A percentile compares a stretch with the other conserved stretches of the same genome.
phyloP scores from a whole-genome alignment of 2,797 vertebrate genomes.

The Menidia menidia region DNA sequence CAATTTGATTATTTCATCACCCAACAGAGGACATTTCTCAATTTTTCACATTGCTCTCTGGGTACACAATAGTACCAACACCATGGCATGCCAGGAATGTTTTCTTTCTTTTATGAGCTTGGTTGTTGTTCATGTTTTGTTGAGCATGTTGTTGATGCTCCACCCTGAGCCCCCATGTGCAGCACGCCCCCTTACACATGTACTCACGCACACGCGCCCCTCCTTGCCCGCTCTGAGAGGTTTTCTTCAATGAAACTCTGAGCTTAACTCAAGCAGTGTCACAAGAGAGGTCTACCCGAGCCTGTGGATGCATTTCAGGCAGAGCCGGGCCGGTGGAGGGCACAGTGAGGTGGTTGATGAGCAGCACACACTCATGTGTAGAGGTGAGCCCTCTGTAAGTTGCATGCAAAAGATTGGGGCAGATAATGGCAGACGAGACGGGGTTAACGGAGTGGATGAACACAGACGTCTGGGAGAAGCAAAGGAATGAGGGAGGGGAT shows the following conservation, averaged over 20 bases:
- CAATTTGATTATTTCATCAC: conserved; percentile 7
- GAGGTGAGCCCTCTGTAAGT: conserved; percentile 52
- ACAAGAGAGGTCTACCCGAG: conserved; percentile 31
- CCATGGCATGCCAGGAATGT: conserved; percentile 36
- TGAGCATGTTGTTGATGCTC: conserved; percentile 46
- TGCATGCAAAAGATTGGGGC: conserved; percentile 6
- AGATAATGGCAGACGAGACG: conserved; percentile 19
- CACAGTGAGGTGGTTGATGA: conserved; percentile 36
- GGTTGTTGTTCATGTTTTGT: conserved; percentile 51
- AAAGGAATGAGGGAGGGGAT: conserved; percentile 13
- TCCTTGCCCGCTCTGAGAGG: conserved; percentile 31
- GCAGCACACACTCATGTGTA: conserved; percentile 25
- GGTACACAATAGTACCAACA: conserved; percentile 34
- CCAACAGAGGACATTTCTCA: conserved; percentile 22
- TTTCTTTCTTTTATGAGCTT: conserved; percentile 42
- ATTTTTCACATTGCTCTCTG: conserved; percentile 6
- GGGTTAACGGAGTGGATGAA: conserved; percentile 48
- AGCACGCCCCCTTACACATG: conserved; percentile 28
- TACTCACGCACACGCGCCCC: conserved; percentile 4
- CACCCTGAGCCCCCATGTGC: conserved; percentile 1
- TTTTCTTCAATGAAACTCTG: conserved; percentile 50
- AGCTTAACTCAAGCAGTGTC: conserved; percentile 38
- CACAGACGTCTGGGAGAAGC: conserved; percentile 36
- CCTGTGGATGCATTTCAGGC: conserved; percentile 40
- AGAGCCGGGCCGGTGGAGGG: conserved; percentile 49